Percentiles rank a stretch among this genome's conserved stretches.
phyloP scores from a whole-genome alignment of 2,888 invertebrate genomes.

The Blera fallax region DNA sequence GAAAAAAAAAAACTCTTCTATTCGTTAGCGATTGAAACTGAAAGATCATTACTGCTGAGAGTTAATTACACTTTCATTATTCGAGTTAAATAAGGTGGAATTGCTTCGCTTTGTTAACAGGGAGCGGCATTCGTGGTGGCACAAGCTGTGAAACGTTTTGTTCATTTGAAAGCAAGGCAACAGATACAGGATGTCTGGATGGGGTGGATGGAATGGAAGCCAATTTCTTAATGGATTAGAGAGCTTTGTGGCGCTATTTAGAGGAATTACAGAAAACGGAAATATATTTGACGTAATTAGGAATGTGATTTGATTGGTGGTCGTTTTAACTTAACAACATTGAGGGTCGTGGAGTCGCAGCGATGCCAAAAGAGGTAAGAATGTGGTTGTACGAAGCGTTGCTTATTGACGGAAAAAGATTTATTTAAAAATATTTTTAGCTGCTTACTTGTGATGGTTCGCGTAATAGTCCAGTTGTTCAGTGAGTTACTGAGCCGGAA shows the following conservation, averaged over 20 bases:
- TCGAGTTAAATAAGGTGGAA: constrained; percentile 64
- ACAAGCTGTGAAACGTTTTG: constrained; percentile 35
- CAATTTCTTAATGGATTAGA: constrained; percentile 37
- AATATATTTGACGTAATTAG: constrained; percentile 38
- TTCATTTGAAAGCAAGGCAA: constrained; percentile 30
- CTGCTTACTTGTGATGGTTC: too few relatives aligned
- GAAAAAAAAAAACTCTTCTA: background rate
- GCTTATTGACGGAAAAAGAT: too few relatives aligned
- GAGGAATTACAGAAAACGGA: constrained; percentile 13
- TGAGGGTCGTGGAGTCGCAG: background rate
- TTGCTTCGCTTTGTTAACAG: constrained; percentile 29
- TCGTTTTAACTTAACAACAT: constrained; percentile 15
- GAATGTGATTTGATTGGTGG: constrained; percentile 50
- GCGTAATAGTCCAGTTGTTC: too few relatives aligned
- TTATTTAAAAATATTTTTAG: too few relatives aligned
- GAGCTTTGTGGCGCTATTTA: background rate
- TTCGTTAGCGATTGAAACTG: constrained; percentile 60
- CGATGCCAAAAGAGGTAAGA: background rate
- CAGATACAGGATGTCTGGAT: constrained; percentile 32
- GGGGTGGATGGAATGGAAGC: background rate
- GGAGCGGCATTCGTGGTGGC: constrained; percentile 15
- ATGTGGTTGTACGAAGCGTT: background rate
- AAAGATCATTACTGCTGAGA: constrained; percentile 68
- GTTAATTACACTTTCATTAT: constrained; percentile 71
- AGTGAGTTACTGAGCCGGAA: too few relatives aligned